Conservation (phyloP, 53 echinoderm and acorn worm species). For the Crossaster papposus region DNA sequence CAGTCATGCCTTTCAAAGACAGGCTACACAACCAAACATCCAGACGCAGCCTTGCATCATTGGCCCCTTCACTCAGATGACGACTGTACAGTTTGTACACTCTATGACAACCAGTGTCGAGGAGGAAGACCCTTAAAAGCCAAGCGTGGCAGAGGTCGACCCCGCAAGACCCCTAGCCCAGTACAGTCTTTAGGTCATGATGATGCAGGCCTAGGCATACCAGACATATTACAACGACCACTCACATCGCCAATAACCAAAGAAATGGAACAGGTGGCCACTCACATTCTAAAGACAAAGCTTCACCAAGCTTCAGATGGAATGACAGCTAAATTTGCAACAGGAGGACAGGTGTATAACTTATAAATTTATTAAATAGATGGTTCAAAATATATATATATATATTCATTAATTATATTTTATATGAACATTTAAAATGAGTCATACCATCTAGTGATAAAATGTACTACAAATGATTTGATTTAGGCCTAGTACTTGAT, state of each 20-base stretch:
- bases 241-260: not conserved
- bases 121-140: not conserved
- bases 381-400: too few relatives aligned
- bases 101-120: not conserved
- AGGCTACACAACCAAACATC: not conserved
- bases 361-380: too few relatives aligned
- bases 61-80: slow-evolving; percentile 1
- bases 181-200: too few relatives aligned
- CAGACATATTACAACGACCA: slow-evolving; percentile 3
- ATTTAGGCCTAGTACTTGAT: too few relatives aligned
- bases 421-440: too few relatives aligned
- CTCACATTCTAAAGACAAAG: slow-evolving; percentile 18
- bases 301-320: slow-evolving; percentile 16
- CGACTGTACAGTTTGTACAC: not conserved
- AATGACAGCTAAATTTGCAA: slow-evolving; percentile 9
- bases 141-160: not conserved
- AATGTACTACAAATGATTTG: too few relatives aligned
- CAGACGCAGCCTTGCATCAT: not conserved
- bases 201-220: too few relatives aligned
- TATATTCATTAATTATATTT: too few relatives aligned
- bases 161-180: not conserved
- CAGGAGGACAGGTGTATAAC: slow-evolving; percentile 12
- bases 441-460: too few relatives aligned
- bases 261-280: slow-evolving; percentile 23
- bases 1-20: slow-evolving; percentile 3